Conservation (phyloP, 2,888 invertebrate genomes). For the Meteorus cinctellus region DNA sequence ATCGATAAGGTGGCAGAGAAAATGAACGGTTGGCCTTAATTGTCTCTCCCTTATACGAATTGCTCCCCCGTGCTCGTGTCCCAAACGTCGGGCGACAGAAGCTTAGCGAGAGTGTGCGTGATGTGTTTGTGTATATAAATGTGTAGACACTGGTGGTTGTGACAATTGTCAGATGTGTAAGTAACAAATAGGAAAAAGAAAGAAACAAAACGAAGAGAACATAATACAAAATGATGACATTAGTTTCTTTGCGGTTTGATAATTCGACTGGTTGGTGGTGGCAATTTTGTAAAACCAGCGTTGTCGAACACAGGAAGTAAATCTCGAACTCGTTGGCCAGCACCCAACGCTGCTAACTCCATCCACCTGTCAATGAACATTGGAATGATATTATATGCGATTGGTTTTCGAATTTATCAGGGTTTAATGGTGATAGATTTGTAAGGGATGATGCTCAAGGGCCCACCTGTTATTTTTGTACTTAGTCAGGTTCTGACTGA, state of each 20-base stretch:
- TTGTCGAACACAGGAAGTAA: conserved; percentile 89
- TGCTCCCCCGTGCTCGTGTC: conserved; percentile 29
- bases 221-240: conserved; percentile 42
- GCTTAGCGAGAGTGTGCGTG: neutral
- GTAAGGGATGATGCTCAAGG: neutral
- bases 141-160: neutral
- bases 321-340: conserved; percentile 79
- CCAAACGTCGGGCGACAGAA: conserved; percentile 16
- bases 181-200: conserved; percentile 3
- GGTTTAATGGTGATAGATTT: neutral
- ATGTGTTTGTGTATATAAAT: neutral
- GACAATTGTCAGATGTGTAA: neutral
- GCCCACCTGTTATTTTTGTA: conserved; percentile 71
- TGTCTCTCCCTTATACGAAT: conserved; percentile 45
- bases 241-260: conserved; percentile 78
- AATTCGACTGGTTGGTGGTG: conserved; percentile 86
- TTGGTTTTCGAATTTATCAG: neutral
- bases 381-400: neutral
- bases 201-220: neutral
- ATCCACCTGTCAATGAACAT: conserved; percentile 75
- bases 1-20: conserved; percentile 48
- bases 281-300: conserved; percentile 88
- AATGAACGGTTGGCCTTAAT: conserved; percentile 51
- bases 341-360: conserved; percentile 80
- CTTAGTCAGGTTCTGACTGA: conserved; percentile 72